These are phyloP conservation scores for Florisuga fusca DNA, from an alignment of 2,797 vertebrate genomes.

Conservation along the genomic window DNA sequence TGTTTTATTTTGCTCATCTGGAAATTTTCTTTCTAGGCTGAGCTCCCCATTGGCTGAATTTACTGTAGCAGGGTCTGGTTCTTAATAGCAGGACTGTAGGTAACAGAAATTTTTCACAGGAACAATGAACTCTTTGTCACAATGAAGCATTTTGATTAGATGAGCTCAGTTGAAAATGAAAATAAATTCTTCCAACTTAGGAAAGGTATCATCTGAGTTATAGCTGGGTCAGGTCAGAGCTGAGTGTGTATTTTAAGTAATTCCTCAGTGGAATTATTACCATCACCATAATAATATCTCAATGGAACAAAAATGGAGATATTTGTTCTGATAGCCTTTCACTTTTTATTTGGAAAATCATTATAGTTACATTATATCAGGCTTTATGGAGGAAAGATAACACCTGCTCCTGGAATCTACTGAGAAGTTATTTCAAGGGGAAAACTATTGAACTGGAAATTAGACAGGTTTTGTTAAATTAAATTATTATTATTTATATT, in stretches of 20 bases:
- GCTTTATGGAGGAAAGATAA: slow-evolving; percentile 64
- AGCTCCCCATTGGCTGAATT: background rate
- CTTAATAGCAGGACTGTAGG: background rate
- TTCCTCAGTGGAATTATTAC: slow-evolving; percentile 81
- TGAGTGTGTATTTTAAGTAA: slow-evolving; percentile 78
- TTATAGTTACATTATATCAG: slow-evolving; percentile 73
- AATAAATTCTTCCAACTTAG: slow-evolving; percentile 84
- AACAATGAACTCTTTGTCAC: slow-evolving; percentile 80
- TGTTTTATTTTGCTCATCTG: slow-evolving; percentile 30
- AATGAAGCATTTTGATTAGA: slow-evolving; percentile 83
- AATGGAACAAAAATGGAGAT: slow-evolving; percentile 80
- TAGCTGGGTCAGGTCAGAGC: slow-evolving; percentile 80
- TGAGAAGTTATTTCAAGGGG: slow-evolving; percentile 64
- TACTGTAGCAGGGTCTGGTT: background rate
- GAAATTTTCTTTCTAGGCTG: background rate
- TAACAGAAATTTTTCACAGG: slow-evolving; percentile 73
- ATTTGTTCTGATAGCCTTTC: slow-evolving; percentile 78
- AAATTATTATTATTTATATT: background rate
- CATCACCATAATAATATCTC: slow-evolving; percentile 82
- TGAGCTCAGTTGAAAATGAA: slow-evolving; percentile 81
- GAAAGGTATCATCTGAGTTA: slow-evolving; percentile 77
- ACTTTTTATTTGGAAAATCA: slow-evolving; percentile 82
- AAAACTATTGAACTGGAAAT: slow-evolving; percentile 40
- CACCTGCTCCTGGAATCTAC: slow-evolving; percentile 50
- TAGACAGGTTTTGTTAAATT: background rate